Evolutionary conservation across 2,888 invertebrate genomes (phyloP).

Genomic region (Clusia tigrina): DNA sequence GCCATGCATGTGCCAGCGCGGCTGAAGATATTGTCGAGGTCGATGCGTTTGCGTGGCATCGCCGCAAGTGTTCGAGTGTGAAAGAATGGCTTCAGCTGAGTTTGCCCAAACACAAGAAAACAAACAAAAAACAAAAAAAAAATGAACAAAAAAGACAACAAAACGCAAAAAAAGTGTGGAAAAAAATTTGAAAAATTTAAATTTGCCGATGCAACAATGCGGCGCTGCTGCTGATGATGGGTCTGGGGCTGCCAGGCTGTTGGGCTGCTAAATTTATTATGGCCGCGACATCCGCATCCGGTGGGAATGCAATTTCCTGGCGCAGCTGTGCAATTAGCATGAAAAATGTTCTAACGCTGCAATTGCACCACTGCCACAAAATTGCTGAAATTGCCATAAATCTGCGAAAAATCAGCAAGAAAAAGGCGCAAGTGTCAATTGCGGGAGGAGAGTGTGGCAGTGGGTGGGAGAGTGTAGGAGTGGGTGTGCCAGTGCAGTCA

Average conservation of each 20-base stretch:
- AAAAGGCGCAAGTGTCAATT: constrained; percentile 17
- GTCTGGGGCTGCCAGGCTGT: too few relatives aligned
- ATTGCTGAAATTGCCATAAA: constrained; percentile 8
- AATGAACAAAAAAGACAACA: neutral
- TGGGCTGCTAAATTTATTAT: neutral
- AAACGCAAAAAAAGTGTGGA: neutral
- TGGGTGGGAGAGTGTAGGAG: neutral
- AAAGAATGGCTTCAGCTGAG: neutral
- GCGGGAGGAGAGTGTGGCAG: neutral
- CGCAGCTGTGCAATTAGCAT: constrained; percentile 18
- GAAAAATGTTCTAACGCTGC: neutral
- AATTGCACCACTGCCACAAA: neutral
- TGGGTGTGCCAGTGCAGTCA: neutral
- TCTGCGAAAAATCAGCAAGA: neutral
- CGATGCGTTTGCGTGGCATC: neutral
- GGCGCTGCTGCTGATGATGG: neutral
- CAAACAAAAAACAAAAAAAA: neutral
- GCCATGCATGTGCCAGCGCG: neutral
- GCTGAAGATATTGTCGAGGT: neutral
- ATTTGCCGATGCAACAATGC: neutral
- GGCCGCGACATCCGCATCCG: constrained; percentile 36
- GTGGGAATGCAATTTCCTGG: constrained; percentile 39
- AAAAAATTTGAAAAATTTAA: neutral
- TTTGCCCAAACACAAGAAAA: neutral
- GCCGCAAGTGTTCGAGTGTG: neutral